Evolutionary conservation across 2,888 invertebrate genomes (phyloP), one percentile per base, ranked within the genome.

Genomic region (Anticlea derivata): DNA sequence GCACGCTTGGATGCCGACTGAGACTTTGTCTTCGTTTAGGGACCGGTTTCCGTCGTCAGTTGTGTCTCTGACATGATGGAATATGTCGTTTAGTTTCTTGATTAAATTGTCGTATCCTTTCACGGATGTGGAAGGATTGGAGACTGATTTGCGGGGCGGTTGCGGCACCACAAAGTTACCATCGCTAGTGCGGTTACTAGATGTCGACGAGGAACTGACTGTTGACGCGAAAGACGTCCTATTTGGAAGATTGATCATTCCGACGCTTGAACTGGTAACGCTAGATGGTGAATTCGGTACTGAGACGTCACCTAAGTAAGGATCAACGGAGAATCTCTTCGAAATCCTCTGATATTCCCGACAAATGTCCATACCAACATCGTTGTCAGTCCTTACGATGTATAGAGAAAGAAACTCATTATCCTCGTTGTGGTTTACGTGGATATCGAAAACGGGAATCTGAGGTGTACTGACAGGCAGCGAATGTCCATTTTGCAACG

Each of bases 161-260:
- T 85, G 91, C 0, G 91, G 91, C 0, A 91, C 91, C 0, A 90
- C 86, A 43, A 91, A 91, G 2, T 81, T 77, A 0, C 91, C 91
- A 47, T 91, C 91, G 41, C 87, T 90, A 0, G 91, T 91, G 27
- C 91, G 68, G 41, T 81, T 90, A 46, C 89, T 89, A 0, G 76
- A 72, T 0, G 83, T 77, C 0, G 91, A 88, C 5, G 81, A 77
- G 0, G 90, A 86, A 52, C 87, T 86, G 1, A 83, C 78, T 1
- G 85, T 86, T 0, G 91, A 90, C 1, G 83, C 85, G 44, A 86
- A 91, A 1, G 91, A 91, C 0, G 80, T 78, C 60, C 86, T 82
- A 52, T 85, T 86, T 0, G 84, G 86, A 30, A 90, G 61, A 49
- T 83, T 86, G 0, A 90, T 75, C 81, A 88, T 78, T 0, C 85